Evolutionary conservation across 1,140 invertebrate species (phyloP), one percentile per base, ranked within the genome.

Genomic region (Doryteuthis pealeii): DNA sequence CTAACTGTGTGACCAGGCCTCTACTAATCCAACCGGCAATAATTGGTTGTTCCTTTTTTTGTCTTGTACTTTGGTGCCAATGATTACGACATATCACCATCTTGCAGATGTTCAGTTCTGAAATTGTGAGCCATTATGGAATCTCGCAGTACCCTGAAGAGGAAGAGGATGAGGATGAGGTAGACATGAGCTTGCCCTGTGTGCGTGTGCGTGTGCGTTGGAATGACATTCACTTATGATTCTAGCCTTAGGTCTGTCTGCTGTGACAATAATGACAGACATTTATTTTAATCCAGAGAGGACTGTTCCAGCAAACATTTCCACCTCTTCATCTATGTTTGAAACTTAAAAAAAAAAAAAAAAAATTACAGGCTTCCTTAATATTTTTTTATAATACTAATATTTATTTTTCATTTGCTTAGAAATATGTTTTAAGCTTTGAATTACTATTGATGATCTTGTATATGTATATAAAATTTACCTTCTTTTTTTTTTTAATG

Each of bases 91-190:
- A 62, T 62, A 22, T 62, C 76, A 45, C 77, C 43, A 80, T 77
- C 76, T 82, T 81, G 45, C 94, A 96, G 94, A 95, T 91, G 91
- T 93, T 94, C 90, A 94, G 94, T 87, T 92, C 94, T 88, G 95
- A 96, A 92, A 94, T 96, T 90, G 94, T 95, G 89, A 94, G 94
- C 87, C 93, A 92, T 88, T 94, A 95, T 90, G 94, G 94, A 78
- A 88, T 91, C 74, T 88, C 89, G 26, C 89, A 90, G 81, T 85
- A 89, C 30, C 80, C 83, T 8, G 79, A 78, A 26, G 77, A 79
- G 71, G 78, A 78, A 45, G 80, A 80, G 18, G 82, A 83, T 26
- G 83, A 83, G 80, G 82, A 83, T 31, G 83, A 83, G 80, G 33
- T 68, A 68, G 66, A 68, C 35, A 62, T 10, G 72, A 77, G 72